Evolutionary conservation across 1,140 invertebrate genomes (phyloP).

Genomic region (Bradysia coprophila): DNA sequence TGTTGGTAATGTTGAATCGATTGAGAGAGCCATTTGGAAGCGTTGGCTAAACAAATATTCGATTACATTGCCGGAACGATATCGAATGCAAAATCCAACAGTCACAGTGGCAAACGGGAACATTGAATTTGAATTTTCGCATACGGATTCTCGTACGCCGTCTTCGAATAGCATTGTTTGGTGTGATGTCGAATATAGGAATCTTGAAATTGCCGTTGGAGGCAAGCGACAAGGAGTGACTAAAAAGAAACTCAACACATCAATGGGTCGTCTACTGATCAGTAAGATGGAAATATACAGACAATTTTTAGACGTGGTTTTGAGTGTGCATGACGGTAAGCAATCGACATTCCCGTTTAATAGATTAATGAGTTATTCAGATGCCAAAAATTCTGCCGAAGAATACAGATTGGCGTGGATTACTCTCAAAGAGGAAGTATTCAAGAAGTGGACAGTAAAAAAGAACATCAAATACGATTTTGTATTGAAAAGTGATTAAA

Average conservation of each 20-base stretch:
- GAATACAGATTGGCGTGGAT: slow-evolving; percentile 28
- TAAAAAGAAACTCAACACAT: slow-evolving; percentile 40
- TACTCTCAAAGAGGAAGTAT: slow-evolving; percentile 26
- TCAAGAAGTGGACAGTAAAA: slow-evolving; percentile 36
- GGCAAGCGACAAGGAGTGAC: slow-evolving; percentile 66
- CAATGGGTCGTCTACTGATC: slow-evolving; percentile 32
- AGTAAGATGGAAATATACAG: slow-evolving; percentile 42
- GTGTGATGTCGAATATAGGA: slow-evolving; percentile 27
- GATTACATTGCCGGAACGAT: too few relatives aligned
- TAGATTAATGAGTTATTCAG: slow-evolving; percentile 23
- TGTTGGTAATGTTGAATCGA: slow-evolving; percentile 35
- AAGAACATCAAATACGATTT: slow-evolving; percentile 24
- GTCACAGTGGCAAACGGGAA: too few relatives aligned
- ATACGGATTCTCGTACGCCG: slow-evolving; percentile 25
- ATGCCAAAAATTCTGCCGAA: slow-evolving; percentile 25
- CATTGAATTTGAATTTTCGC: too few relatives aligned
- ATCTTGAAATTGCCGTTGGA: slow-evolving; percentile 53
- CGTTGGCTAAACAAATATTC: slow-evolving; percentile 25
- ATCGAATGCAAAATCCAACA: too few relatives aligned
- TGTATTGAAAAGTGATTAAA: too few relatives aligned
- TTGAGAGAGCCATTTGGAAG: slow-evolving; percentile 42
- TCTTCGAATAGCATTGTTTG: slow-evolving; percentile 41
- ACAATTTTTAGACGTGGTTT: slow-evolving; percentile 30
- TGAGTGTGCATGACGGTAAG: slow-evolving; percentile 12
- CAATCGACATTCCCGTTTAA: slow-evolving; percentile 10